phyloP scores from a whole-genome alignment of 2,888 invertebrate species.

The Tubulanus polymorphus region DNA sequence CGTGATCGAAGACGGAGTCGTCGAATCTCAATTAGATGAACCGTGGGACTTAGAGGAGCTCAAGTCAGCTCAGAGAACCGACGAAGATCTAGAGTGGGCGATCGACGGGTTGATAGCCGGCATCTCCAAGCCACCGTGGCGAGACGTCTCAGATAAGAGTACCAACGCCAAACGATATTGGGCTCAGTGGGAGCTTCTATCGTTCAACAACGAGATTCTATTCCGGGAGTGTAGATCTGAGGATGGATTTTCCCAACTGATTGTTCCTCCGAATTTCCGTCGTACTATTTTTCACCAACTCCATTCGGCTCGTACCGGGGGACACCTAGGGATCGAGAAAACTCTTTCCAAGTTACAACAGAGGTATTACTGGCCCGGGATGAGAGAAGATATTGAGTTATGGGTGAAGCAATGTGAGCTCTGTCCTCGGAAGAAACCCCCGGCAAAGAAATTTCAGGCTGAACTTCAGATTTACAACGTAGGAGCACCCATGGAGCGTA shows the following conservation, averaged over 20 bases:
- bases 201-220: constrained; percentile 15
- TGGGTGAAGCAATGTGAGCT: constrained; percentile 17
- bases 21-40: no score
- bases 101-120: no score
- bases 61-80: no score
- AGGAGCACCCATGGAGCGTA: constrained; percentile 16
- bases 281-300: constrained; percentile 8
- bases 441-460: constrained; percentile 9
- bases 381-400: constrained; percentile 10
- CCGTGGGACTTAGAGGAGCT: no score
- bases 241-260: constrained; percentile 10
- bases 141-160: no score
- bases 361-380: constrained; percentile 17
- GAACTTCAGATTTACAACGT: constrained; percentile 14
- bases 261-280: constrained; percentile 9
- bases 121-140: no score
- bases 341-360: constrained; percentile 8
- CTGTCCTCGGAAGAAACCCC: constrained; percentile 13
- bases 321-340: constrained; percentile 18
- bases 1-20: no score
- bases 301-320: constrained; percentile 12
- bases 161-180: no score
- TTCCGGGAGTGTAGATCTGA: constrained; percentile 8
- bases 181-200: no score
- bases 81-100: no score